A percentile compares a stretch with the other conserved stretches of the same genome.
These are phyloP conservation scores for Trichacis sp. DNA, from an alignment of 2,888 invertebrate genomes.

Conservation along the genomic window DNA sequence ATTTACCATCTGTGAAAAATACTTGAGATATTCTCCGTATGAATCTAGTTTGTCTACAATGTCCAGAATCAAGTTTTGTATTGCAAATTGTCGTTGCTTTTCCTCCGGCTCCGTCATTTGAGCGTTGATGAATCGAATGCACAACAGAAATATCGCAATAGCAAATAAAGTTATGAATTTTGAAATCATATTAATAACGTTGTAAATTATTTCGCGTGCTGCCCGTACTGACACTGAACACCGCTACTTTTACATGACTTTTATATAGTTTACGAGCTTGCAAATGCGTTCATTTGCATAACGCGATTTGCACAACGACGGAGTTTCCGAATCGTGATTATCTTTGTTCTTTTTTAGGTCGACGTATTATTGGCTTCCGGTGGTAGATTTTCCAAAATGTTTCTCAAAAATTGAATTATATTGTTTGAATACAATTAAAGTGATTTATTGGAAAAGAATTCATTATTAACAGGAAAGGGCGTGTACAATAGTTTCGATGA, in stretches of 20 bases:
- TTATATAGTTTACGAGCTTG: slow-evolving; percentile 1
- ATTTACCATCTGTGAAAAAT: neutral
- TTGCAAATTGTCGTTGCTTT: neutral
- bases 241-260: neutral
- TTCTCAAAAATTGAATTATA: neutral
- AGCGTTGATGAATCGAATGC: neutral
- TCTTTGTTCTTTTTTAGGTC: neutral
- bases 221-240: neutral
- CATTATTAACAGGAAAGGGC: too few relatives aligned
- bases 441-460: neutral
- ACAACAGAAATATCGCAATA: neutral
- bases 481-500: too few relatives aligned
- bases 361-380: neutral
- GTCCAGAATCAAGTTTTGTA: neutral
- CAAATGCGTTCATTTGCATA: neutral
- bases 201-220: neutral
- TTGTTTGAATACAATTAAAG: neutral
- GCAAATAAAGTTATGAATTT: neutral
- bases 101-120: neutral
- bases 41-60: neutral
- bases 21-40: neutral
- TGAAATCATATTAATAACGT: neutral
- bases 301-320: neutral
- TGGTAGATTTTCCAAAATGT: neutral
- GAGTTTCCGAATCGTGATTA: neutral